Evolutionary conservation across 2,888 invertebrate genomes (phyloP).

Genomic region (Tetragonula carbonaria): DNA sequence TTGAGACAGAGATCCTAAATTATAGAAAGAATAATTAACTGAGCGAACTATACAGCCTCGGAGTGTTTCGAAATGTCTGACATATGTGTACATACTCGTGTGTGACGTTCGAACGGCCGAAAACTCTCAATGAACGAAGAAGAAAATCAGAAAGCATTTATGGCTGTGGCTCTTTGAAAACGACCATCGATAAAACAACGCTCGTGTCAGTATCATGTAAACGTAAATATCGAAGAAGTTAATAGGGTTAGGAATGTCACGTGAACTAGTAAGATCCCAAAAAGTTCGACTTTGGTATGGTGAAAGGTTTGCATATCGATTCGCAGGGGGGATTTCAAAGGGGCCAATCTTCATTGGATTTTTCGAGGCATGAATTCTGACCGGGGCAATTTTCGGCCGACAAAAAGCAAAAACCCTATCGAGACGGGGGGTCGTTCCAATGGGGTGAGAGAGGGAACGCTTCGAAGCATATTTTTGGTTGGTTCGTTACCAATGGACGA

Average conservation of each 20-base stretch:
- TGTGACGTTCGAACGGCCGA: too few species aligned
- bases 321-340: slow-evolving; percentile 31
- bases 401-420: slow-evolving; percentile 1
- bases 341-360: slow-evolving; percentile 36
- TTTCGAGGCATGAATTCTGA: slow-evolving; percentile 52
- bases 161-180: too few species aligned
- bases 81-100: too few species aligned
- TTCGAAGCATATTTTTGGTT: slow-evolving; percentile 50
- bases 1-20: too few species aligned
- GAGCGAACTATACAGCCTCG: too few species aligned
- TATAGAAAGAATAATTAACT: too few species aligned
- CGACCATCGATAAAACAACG: too few species aligned
- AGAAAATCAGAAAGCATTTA: too few species aligned
- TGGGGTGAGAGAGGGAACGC: background rate
- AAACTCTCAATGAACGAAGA: too few species aligned
- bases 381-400: slow-evolving; percentile 34
- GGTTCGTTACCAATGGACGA: slow-evolving; percentile 50
- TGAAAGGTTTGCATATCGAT: background rate
- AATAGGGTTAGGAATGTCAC: background rate
- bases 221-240: too few species aligned
- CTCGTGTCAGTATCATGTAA: too few species aligned
- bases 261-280: background rate
- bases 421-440: slow-evolving; percentile 1
- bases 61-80: too few species aligned
- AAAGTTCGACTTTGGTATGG: background rate